phyloP scores from a whole-genome alignment of 2,797 vertebrate species.

The Catamblyrhynchus diadema region DNA sequence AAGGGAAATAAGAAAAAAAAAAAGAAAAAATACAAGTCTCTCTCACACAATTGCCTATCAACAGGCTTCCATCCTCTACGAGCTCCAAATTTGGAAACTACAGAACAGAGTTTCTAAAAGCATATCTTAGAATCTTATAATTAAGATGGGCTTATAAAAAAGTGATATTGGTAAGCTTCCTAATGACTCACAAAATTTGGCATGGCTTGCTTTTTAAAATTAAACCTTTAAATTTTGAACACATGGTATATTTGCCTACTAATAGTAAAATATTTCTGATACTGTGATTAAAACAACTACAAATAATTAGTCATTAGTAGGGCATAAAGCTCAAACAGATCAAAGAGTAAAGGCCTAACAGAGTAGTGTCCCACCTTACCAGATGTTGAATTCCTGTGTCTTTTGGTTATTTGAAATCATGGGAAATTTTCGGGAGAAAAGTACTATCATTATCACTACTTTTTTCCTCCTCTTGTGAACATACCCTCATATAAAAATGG shows the following conservation, averaged over 20 bases:
- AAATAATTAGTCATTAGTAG: constrained; percentile 17
- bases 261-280: constrained; percentile 41
- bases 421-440: not conserved
- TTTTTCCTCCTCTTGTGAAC: not conserved
- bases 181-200: constrained; percentile 58
- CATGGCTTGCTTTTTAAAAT: constrained; percentile 36
- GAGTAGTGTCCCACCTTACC: not conserved
- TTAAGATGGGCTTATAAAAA: constrained; percentile 28
- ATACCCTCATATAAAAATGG: not conserved
- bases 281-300: constrained; percentile 35
- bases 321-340: not conserved
- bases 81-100: not conserved
- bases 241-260: constrained; percentile 28
- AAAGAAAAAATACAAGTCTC: not conserved
- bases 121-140: not conserved
- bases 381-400: not conserved
- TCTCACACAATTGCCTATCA: not conserved
- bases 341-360: not conserved
- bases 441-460: not conserved
- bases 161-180: constrained; percentile 18
- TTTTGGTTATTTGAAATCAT: not conserved
- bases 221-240: constrained; percentile 17
- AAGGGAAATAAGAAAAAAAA: not conserved
- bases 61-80: not conserved
- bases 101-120: not conserved